These are phyloP conservation scores for Apogon hyalosoma DNA, from an alignment of 2,797 vertebrate genomes.

Conservation along the genomic window DNA sequence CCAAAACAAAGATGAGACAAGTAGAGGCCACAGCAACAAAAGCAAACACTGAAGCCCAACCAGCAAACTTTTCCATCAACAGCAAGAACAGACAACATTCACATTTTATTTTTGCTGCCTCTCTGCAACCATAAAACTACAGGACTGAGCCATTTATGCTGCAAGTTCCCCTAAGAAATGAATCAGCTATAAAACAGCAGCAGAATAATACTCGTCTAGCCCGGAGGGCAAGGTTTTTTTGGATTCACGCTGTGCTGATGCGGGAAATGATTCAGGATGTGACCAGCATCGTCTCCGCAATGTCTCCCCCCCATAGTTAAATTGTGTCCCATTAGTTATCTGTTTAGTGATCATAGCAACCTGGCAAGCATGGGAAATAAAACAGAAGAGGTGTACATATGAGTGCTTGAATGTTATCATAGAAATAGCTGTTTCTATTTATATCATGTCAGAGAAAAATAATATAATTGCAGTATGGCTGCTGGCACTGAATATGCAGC, in stretches of 20 bases:
- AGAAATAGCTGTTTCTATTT: slow-evolving; percentile 56
- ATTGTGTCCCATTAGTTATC: slow-evolving; percentile 64
- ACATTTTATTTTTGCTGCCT: slow-evolving; percentile 66
- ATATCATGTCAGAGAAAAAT: slow-evolving; percentile 43
- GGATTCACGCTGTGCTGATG: slow-evolving; percentile 64
- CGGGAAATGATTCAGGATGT: slow-evolving; percentile 68
- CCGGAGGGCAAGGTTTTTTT: slow-evolving; percentile 58
- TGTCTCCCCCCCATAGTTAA: slow-evolving; percentile 59
- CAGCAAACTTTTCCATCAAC: slow-evolving; percentile 59
- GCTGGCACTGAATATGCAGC: slow-evolving; percentile 38
- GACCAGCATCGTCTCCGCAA: slow-evolving; percentile 46
- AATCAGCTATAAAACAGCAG: slow-evolving; percentile 76
- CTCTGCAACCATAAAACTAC: slow-evolving; percentile 66
- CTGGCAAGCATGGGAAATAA: slow-evolving; percentile 32
- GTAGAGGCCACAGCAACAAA: slow-evolving; percentile 12
- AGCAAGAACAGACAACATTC: slow-evolving; percentile 48
- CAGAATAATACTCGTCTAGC: slow-evolving; percentile 53
- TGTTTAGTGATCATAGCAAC: slow-evolving; percentile 42
- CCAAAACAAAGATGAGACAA: slow-evolving; percentile 1
- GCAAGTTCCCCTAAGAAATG: slow-evolving; percentile 69
- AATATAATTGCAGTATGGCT: slow-evolving; percentile 48
- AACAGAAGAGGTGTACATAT: slow-evolving; percentile 27
- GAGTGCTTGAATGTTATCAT: slow-evolving; percentile 23
- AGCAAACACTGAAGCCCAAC: slow-evolving; percentile 24
- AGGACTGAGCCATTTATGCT: slow-evolving; percentile 62